Percentiles rank a stretch among this genome's conserved stretches.
Evolutionary conservation across 2,113 vertebrate species (phyloP).

Genomic region (Meriones unguiculatus): DNA sequence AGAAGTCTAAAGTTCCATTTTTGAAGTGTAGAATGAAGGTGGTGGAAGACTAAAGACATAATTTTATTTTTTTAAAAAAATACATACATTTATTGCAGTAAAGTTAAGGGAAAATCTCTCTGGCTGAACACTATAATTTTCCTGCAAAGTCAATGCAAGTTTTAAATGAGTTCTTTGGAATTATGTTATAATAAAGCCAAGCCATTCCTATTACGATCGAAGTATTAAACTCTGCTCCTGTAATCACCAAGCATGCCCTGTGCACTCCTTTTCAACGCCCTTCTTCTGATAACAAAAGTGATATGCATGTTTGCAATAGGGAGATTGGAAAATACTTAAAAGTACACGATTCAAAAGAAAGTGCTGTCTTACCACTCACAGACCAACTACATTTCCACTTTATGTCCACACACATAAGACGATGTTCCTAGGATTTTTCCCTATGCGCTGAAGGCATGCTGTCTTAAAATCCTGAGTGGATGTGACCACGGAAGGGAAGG

Average conservation of each 20-base stretch:
- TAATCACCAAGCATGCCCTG: neutral
- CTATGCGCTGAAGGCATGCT: neutral
- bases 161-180: constrained; percentile 60
- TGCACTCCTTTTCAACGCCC: neutral
- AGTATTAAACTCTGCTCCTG: constrained; percentile 6
- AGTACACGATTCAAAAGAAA: constrained; percentile 1
- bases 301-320: neutral
- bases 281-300: constrained; percentile 28
- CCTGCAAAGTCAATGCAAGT: constrained; percentile 29
- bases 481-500: neutral
- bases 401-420: neutral
- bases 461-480: neutral
- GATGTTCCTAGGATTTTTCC: neutral
- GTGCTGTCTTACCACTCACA: neutral
- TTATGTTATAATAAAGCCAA: constrained; percentile 8
- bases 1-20: neutral
- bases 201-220: neutral
- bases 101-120: constrained; percentile 52
- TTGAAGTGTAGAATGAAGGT: constrained; percentile 28
- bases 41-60: constrained; percentile 25
- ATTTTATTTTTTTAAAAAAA: constrained; percentile 47
- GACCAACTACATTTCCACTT: neutral
- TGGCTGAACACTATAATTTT: constrained; percentile 43
- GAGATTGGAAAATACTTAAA: constrained; percentile 17
- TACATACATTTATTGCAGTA: constrained; percentile 31